Conservation (phyloP, 2,888 invertebrate species). For the Catocala nupta region DNA sequence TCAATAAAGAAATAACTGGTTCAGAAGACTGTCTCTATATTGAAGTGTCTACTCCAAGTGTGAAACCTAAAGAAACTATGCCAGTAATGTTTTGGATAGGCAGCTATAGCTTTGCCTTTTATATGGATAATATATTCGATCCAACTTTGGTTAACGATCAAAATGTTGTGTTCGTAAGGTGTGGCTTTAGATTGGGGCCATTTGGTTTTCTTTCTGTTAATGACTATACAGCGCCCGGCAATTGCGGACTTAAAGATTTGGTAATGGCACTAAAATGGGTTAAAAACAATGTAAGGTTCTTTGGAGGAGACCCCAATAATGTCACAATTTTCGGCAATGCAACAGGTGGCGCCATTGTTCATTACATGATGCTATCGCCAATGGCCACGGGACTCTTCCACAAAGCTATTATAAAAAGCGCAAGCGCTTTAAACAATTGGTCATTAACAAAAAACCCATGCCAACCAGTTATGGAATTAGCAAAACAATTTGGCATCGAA, state of each 20-base stretch:
- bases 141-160: conserved; percentile 70
- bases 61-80: conserved; percentile 67
- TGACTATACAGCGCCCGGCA: conserved; percentile 79
- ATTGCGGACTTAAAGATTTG: conserved; percentile 81
- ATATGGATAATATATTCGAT: conserved; percentile 69
- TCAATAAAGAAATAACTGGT: conserved; percentile 53
- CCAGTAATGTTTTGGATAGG: conserved; percentile 87
- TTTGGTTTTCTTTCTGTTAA: conserved; percentile 81
- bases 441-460: conserved; percentile 72
- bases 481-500: conserved; percentile 66
- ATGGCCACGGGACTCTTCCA: conserved; percentile 82
- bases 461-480: conserved; percentile 64
- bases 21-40: conserved; percentile 82
- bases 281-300: conserved; percentile 72
- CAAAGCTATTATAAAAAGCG: conserved; percentile 81
- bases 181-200: conserved; percentile 79
- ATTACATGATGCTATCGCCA: conserved; percentile 82
- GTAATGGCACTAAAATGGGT: conserved; percentile 81
- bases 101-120: conserved; percentile 66
- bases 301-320: conserved; percentile 81
- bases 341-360: conserved; percentile 79
- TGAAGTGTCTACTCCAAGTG: conserved; percentile 70
- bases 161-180: conserved; percentile 75
- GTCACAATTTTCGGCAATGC: conserved; percentile 83
- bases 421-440: conserved; percentile 79